phyloP scores from a whole-genome alignment of 2,113 vertebrate species.

The Solea senegalensis region DNA sequence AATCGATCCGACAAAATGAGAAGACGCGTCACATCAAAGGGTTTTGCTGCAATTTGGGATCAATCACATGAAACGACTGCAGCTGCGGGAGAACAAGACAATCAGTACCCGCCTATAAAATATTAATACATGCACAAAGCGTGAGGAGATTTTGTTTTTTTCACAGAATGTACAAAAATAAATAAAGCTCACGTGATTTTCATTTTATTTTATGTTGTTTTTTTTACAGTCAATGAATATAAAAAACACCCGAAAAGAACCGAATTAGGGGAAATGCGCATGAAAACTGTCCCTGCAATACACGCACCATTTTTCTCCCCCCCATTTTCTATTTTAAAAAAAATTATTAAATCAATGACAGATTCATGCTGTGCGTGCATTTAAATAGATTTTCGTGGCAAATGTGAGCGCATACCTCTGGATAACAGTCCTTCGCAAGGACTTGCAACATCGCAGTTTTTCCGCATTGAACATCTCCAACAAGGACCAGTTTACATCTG shows the following conservation, averaged over 20 bases:
- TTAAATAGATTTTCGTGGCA: not conserved
- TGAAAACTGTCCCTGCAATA: slow-evolving; percentile 43
- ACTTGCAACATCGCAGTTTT: slow-evolving; percentile 98
- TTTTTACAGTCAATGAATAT: not conserved
- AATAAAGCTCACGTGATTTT: not conserved
- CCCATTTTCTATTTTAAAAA: not conserved
- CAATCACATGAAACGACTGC: slow-evolving; percentile 35
- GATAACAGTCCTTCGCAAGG: slow-evolving; percentile 95
- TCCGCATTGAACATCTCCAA: slow-evolving; percentile 95
- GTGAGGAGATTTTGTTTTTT: not conserved
- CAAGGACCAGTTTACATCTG: slow-evolving; percentile 94
- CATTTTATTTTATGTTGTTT: too few species aligned
- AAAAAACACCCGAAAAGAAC: not conserved
- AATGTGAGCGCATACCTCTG: slow-evolving; percentile 82
- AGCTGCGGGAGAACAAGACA: slow-evolving; percentile 11
- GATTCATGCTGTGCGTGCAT: not conserved
- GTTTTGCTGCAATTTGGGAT: slow-evolving; percentile 13
- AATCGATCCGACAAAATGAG: not conserved
- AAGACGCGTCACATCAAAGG: not conserved
- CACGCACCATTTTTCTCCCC: slow-evolving; percentile 31
- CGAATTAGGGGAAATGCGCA: slow-evolving; percentile 53
- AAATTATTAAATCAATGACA: not conserved
- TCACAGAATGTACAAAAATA: not conserved
- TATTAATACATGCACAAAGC: not conserved
- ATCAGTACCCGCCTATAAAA: not conserved